Percentiles rank a stretch among this genome's conserved stretches.
phyloP scores from a whole-genome alignment of 1,140 invertebrate species.

The Metopolophium dirhodum region DNA sequence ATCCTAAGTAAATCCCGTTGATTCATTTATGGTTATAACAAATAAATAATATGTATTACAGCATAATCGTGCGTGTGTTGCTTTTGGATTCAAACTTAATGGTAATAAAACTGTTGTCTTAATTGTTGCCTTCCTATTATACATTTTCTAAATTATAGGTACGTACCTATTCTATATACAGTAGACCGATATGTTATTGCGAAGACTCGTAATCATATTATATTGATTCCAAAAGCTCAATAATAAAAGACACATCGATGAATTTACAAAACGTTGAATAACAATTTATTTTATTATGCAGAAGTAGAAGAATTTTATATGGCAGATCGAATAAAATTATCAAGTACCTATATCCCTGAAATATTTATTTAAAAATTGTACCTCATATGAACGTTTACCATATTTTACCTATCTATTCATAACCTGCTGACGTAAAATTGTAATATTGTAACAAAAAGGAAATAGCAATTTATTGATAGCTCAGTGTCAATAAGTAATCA shows the following conservation, averaged over 20 bases:
- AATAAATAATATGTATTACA: background rate
- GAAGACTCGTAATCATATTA: background rate
- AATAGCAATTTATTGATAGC: background rate
- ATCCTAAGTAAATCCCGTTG: background rate
- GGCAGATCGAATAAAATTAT: background rate
- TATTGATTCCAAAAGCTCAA: background rate
- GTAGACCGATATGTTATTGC: background rate
- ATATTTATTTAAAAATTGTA: constrained; percentile 1
- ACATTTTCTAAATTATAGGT: background rate
- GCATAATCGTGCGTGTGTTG: background rate
- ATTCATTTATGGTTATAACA: background rate
- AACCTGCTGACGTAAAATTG: background rate
- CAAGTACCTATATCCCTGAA: background rate
- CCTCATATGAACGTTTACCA: background rate
- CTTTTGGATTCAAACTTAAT: background rate
- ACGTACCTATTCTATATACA: background rate
- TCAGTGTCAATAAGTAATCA: background rate
- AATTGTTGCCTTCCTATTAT: too few relatives aligned
- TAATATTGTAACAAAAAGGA: background rate
- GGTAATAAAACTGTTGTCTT: constrained; percentile 18
- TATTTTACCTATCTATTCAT: background rate
- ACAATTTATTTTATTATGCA: background rate
- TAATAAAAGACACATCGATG: background rate
- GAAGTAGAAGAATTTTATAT: background rate
- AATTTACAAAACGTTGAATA: background rate